Base-by-base conservation (phyloP, 2,888 invertebrate genomes). In the Drosophila pegasa region DNA sequence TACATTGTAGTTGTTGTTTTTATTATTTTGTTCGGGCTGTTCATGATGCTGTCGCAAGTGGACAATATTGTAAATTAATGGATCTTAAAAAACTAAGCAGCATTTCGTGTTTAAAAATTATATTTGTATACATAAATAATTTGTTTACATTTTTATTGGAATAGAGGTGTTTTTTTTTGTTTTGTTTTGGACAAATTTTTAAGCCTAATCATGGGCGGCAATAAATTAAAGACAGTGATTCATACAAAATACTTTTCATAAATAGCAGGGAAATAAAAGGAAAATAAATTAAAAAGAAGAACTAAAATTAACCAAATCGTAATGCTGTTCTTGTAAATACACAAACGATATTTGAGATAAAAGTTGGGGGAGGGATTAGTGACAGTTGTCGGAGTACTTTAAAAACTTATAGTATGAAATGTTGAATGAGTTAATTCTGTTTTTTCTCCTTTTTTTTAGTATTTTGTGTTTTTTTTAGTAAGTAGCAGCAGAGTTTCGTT, bases 401-500 rank as follows among this genome's bases (percentile, higher is more conserved):
- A 71, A 31, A 82, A 82, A 73, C 76, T 76, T 87, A 87, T 72
- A 68, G 48, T 48, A 68, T 85, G 70, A 54, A 71, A 70, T 68
- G 65, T 60, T 50, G 54, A 54, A 54, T 58, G 58, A 66, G 45
- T 61, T 64, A 48, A 40, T 63, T 68, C 66, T 38, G 55, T 61
- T 35, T 61, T 47, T 54, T 37, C 18, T 38, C 18, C 10, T n/a
- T 47, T 45, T 59, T 31, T 20, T 45, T 47, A n/a, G n/a, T n/a
- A n/a, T 14, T 60, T 64, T 74, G 56, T 31, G 12, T 38, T 37
- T 55, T 14, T 62, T 64, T 71, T 59, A 50, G 69, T 83, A 86
- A 86, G 88, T 81, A 82, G 82, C 86, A 82, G 88, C 86, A 81
- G 70, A 67, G 75, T 72, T 87, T 82, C 86, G 86, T 85, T 87